phyloP scores from a whole-genome alignment of 2,888 invertebrate genomes.

The Bombyx huttoni region DNA sequence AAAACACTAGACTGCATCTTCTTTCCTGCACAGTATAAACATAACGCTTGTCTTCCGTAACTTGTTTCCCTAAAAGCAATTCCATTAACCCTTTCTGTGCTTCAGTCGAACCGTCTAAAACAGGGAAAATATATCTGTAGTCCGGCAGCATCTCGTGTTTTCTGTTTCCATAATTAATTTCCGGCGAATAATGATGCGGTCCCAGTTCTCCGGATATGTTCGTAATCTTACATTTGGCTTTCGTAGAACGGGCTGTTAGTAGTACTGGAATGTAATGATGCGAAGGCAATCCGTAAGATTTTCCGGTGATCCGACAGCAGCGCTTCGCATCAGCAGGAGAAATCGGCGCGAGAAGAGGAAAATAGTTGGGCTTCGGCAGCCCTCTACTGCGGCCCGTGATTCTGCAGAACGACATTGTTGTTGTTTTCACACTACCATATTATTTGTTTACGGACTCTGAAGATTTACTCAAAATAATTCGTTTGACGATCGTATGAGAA shows the following conservation, averaged over 20 bases:
- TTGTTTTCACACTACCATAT: conserved; percentile 44
- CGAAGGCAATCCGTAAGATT: conserved; percentile 79
- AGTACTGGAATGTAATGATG: conserved; percentile 87
- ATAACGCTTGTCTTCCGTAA: conserved; percentile 73
- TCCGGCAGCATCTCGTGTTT: conserved; percentile 78
- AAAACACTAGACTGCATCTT: conserved; percentile 81
- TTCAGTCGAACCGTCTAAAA: conserved; percentile 78
- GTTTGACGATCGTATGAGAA: conserved; percentile 27
- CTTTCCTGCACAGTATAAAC: conserved; percentile 84
- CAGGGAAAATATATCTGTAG: conserved; percentile 82
- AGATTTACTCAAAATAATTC: conserved; percentile 15
- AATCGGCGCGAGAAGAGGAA: conserved; percentile 84
- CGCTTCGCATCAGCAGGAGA: conserved; percentile 87
- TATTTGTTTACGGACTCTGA: conserved; percentile 38
- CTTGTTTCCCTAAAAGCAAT: conserved; percentile 73
- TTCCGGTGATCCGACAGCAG: conserved; percentile 84
- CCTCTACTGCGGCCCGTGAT: conserved; percentile 86
- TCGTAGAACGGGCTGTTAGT: conserved; percentile 62
- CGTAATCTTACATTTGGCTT: conserved; percentile 76
- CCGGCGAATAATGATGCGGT: conserved; percentile 74
- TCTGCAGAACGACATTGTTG: conserved; percentile 80
- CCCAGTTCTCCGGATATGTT: conserved; percentile 74
- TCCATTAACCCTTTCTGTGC: conserved; percentile 75
- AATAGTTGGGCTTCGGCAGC: conserved; percentile 86
- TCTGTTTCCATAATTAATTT: conserved; percentile 76